A percentile compares a stretch with the other conserved stretches of the same genome.
Conservation (phyloP, 1,140 invertebrate genomes). For the Lucilia cuprina region DNA sequence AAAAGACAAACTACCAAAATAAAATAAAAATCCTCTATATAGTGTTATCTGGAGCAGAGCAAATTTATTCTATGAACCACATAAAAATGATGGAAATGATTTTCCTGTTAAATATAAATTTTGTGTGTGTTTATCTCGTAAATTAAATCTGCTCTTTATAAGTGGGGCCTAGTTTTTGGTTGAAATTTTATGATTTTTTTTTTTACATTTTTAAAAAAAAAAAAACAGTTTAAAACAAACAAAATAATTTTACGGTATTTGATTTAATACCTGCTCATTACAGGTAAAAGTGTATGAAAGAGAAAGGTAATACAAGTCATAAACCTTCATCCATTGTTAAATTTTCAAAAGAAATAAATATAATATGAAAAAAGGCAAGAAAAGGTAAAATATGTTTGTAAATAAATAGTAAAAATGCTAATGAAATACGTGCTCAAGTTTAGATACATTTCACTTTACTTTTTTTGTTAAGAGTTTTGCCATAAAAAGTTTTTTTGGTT, state of each 20-base stretch:
- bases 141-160: constrained; percentile 12
- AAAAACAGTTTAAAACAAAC: constrained; percentile 13
- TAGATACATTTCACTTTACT: neutral
- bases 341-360: neutral
- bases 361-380: neutral
- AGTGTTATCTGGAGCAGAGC: neutral
- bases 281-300: neutral
- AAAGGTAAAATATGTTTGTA: neutral
- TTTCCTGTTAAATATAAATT: constrained; percentile 3
- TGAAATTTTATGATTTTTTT: constrained; percentile 9
- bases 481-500: neutral
- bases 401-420: constrained; percentile 31
- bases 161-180: neutral
- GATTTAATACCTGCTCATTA: constrained; percentile 12
- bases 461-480: neutral
- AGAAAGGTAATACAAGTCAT: neutral
- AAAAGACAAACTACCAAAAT: neutral
- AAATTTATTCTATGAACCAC: constrained; percentile 16
- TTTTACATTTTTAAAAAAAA: neutral
- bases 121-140: constrained; percentile 17
- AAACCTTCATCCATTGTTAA: constrained; percentile 9
- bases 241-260: constrained; percentile 32
- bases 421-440: constrained; percentile 30
- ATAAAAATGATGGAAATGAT: constrained; percentile 25
- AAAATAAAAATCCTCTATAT: neutral